Conservation (phyloP, 2,113 vertebrate genomes). For the Formicarius rufipectus region DNA sequence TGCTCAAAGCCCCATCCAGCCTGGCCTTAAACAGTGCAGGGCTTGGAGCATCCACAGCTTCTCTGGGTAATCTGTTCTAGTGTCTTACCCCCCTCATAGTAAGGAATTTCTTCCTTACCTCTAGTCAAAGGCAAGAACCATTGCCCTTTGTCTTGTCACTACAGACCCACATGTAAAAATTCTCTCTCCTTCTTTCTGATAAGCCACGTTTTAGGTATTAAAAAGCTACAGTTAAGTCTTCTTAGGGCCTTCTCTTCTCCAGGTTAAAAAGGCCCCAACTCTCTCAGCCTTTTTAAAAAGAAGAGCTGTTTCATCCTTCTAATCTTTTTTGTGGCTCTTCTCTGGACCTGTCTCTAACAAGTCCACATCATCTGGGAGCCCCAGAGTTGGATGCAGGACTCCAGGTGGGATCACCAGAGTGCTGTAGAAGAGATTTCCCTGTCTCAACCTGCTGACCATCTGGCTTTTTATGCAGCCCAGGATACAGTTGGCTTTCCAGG, state of each 20-base stretch:
- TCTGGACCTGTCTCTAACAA: accelerated
- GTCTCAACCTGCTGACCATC: accelerated
- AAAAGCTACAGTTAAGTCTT: background rate
- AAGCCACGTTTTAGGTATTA: background rate
- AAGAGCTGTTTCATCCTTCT: background rate
- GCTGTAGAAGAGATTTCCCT: background rate
- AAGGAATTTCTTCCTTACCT: background rate
- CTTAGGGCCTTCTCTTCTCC: background rate
- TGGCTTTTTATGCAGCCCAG: background rate
- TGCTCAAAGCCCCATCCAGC: background rate
- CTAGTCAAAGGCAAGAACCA: background rate
- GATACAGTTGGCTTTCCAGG: background rate
- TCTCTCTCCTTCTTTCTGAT: background rate
- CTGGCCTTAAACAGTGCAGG: background rate
- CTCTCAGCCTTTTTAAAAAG: background rate
- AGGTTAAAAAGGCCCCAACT: background rate
- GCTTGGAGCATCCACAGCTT: background rate
- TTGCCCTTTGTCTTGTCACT: background rate
- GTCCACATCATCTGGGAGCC: background rate
- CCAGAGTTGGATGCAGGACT: background rate
- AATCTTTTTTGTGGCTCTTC: background rate
- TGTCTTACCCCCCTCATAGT: background rate
- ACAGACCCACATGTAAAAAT: background rate
- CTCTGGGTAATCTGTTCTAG: background rate
- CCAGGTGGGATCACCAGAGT: background rate